Percentiles rank a stretch among this genome's conserved stretches.
phyloP scores from a whole-genome alignment of 2,888 invertebrate species.

The Zonitis immaculata region DNA sequence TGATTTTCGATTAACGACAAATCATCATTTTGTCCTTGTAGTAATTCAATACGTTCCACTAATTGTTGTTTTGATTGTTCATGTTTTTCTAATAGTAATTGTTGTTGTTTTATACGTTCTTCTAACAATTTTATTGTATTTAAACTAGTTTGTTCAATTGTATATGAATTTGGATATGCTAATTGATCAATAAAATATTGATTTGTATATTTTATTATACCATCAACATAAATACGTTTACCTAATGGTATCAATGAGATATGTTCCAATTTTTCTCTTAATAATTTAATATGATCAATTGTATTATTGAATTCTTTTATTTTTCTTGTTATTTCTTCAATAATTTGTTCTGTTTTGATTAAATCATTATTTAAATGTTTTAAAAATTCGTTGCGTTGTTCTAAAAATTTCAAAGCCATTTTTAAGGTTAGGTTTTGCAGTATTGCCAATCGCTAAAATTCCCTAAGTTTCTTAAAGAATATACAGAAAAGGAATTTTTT shows the following conservation, averaged over 20 bases:
- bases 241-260: constrained; percentile 35
- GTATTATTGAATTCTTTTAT: constrained; percentile 25
- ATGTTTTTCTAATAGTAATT: constrained; percentile 25
- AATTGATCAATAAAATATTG: constrained; percentile 32
- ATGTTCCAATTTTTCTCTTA: constrained; percentile 33
- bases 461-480: too few species aligned
- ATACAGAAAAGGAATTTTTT: too few species aligned
- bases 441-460: too few species aligned
- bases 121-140: constrained; percentile 31
- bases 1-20: too few species aligned
- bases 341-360: constrained; percentile 21
- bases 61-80: constrained; percentile 30
- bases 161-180: constrained; percentile 31
- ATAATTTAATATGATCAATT: constrained; percentile 24
- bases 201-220: constrained; percentile 36
- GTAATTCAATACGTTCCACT: constrained; percentile 29
- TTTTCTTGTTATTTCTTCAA: constrained; percentile 18
- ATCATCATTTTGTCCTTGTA: constrained; percentile 25
- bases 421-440: too few species aligned
- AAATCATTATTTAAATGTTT: constrained; percentile 29
- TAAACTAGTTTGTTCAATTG: constrained; percentile 28
- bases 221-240: constrained; percentile 40
- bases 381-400: constrained; percentile 28
- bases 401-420: too few species aligned
- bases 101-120: constrained; percentile 22